Percentiles rank a stretch among this genome's conserved stretches.
These are phyloP conservation scores for Tetragnatha versicolor DNA, from an alignment of 1,140 invertebrate species.

Conservation along the genomic window DNA sequence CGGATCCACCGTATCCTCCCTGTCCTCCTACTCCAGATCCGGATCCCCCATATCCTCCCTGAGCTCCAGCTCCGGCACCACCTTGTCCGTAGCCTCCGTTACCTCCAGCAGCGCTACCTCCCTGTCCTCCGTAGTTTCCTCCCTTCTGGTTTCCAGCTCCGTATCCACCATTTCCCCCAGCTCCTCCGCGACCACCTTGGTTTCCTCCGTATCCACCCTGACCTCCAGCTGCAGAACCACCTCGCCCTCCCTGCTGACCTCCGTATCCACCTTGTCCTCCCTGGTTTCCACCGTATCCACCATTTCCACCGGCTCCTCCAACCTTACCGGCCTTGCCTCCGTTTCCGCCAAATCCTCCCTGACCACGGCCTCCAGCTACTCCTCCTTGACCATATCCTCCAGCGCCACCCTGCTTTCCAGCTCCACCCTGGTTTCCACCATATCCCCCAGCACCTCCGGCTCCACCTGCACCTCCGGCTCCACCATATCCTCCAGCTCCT, in stretches of 20 bases:
- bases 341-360: background rate
- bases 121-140: too few species aligned
- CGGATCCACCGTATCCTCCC: conserved; percentile 9
- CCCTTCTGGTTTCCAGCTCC: too few species aligned
- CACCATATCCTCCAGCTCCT: background rate
- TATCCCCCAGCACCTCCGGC: background rate
- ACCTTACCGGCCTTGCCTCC: background rate
- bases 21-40: background rate
- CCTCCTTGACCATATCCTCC: background rate
- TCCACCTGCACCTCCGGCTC: background rate
- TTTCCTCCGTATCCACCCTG: background rate
- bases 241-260: background rate
- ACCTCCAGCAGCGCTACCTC: too few species aligned
- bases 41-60: conserved; percentile 1
- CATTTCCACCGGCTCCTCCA: background rate
- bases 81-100: background rate
- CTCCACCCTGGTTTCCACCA: background rate
- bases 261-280: background rate
- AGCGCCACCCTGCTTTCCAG: background rate
- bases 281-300: too few species aligned
- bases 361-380: background rate
- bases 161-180: too few species aligned
- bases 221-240: too few species aligned
- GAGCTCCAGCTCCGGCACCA: background rate
- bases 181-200: background rate